Base-by-base conservation (phyloP, 2,888 invertebrate genomes). In the Eupithecia subumbrata region DNA sequence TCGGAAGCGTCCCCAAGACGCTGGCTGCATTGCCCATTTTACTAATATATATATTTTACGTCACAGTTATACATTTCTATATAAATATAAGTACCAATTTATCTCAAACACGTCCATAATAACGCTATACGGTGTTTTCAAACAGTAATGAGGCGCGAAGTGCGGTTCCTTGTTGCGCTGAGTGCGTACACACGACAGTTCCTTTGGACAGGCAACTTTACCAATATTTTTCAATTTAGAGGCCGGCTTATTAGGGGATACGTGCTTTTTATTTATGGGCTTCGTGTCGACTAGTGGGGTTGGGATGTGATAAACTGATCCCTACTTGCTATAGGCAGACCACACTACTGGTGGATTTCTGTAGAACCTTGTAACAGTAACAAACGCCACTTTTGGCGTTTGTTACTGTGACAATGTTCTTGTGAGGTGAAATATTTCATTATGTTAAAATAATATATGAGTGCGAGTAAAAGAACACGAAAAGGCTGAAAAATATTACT, bases 111-210 rank as follows among this genome's bases (percentile, higher is more conserved):
- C 64, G 67, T 56, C 69, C 48, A 70, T 48, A 48, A 56, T 56
- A 72, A 66, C 83, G 80, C 74, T 81, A 82, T 84, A 83, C 22
- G 76, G 70, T 82, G 83, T 85, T 87, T 83, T 87, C 87, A 86
- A 87, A 86, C 83, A 81, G 81, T 86, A 86, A 87, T 87, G 87
- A 87, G 86, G 79, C 78, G 69, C 79, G 78, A 85, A 88, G 87
- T 88, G 87, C 86, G 78, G 82, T 87, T 87, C 82, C 88, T 83
- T 87, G 87, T 87, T 71, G 76, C 72, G 68, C 79, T 81, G 81
- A 85, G 84, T 83, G 87, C 83, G 85, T 84, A 81, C 79, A 80
- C 78, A 80, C 82, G 82, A 82, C 82, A 81, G 78, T 79, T 77
- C 75, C 78, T 71, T 76, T 72, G 75, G 79, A 76, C 77, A 79